phyloP scores from a whole-genome alignment of 2,797 vertebrate species.

The Pampus argenteus region DNA sequence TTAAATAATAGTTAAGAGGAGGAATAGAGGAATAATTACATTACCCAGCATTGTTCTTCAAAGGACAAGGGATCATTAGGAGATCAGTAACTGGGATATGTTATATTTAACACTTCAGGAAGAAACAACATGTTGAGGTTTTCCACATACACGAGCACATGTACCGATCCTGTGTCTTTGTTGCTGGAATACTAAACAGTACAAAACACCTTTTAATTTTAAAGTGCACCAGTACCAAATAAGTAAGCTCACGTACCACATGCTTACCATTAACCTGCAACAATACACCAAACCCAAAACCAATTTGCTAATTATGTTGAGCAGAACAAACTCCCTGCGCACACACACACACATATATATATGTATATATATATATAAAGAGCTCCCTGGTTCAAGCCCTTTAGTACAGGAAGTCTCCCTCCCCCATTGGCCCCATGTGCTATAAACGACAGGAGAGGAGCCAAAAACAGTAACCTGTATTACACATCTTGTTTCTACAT shows the following conservation, averaged over 20 bases:
- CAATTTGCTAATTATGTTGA: not conserved
- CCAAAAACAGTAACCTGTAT: conserved; percentile 28
- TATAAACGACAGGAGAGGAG: conserved; percentile 4
- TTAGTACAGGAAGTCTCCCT: conserved; percentile 54
- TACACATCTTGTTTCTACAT: conserved; percentile 24
- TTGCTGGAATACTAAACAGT: conserved; percentile 3
- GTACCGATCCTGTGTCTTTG: not conserved
- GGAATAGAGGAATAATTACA: not conserved
- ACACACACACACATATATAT: not conserved
- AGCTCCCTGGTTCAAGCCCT: conserved; percentile 43
- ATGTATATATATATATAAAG: conserved; percentile 19
- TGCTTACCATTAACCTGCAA: conserved; percentile 29
- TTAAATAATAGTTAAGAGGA: not conserved
- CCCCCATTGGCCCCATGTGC: conserved; percentile 34
- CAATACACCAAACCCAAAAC: conserved; percentile 4
- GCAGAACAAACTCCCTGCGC: conserved; percentile 10
- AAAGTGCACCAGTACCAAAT: conserved; percentile 55
- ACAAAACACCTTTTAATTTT: not conserved
- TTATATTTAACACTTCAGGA: conserved; percentile 16
- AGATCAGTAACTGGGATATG: conserved; percentile 20
- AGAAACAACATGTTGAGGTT: conserved; percentile 22
- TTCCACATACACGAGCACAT: conserved; percentile 15
- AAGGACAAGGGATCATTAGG: conserved; percentile 45
- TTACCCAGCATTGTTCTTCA: conserved; percentile 7
- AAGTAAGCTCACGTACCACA: conserved; percentile 16